Evolutionary conservation across 1,140 invertebrate genomes (phyloP).

Genomic region (Chironomus striatipennis): DNA sequence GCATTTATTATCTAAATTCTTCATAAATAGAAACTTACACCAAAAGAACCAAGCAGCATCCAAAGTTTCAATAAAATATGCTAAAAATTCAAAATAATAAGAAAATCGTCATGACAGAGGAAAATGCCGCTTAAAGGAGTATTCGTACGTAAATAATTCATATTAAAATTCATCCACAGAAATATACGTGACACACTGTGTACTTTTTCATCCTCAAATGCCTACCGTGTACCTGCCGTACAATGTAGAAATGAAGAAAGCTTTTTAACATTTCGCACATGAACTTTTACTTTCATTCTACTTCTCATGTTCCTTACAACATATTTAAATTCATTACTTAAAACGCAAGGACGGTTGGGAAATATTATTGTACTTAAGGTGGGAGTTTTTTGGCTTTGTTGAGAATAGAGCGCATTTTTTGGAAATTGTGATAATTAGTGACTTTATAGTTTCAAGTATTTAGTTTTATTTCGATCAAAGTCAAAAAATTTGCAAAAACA

Average conservation of each 20-base stretch:
- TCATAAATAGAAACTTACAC: no score
- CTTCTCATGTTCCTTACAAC: neutral
- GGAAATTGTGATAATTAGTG: no score
- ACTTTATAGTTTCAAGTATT: no score
- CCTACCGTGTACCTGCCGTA: neutral
- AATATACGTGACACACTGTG: neutral
- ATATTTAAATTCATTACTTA: constrained; percentile 3
- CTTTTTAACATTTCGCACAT: constrained; percentile 13
- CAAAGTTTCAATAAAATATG: no score
- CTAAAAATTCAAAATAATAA: neutral
- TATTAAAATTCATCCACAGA: constrained; percentile 14
- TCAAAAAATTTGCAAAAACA: no score
- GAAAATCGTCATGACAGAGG: neutral
- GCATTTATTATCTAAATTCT: no score
- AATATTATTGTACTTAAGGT: neutral
- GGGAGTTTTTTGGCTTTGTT: no score
- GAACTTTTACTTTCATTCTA: neutral
- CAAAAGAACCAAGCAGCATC: no score
- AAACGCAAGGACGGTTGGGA: neutral
- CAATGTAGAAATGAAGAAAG: neutral
- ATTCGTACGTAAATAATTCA: constrained; percentile 9
- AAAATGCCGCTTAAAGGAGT: neutral
- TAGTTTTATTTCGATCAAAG: no score
- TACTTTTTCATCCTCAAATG: neutral
- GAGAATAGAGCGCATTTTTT: no score